Base-by-base conservation (phyloP, 2,797 vertebrate genomes). In the Glyptemys insculpta region DNA sequence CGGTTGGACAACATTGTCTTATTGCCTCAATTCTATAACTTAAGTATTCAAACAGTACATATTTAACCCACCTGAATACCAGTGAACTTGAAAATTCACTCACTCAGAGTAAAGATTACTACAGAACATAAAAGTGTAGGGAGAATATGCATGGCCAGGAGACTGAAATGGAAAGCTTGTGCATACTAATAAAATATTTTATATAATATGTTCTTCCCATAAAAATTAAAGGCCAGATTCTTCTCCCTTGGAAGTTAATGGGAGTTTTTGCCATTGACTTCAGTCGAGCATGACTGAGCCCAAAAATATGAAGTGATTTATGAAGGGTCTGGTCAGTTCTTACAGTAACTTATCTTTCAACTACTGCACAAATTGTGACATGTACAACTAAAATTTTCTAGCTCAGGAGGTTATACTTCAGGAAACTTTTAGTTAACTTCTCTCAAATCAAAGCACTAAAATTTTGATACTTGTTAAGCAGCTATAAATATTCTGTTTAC, bases 361-460 rank as follows among this genome's bases (percentile, higher is more conserved):
- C 31, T 19, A 47, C 27, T 79, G 0, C 0, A 87, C 23, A n/a
- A 34, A 50, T 1, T 50, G 76, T 81, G 68, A 19, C 1, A 0
- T 1, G 27, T 16, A 62, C 16, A 68, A 21, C 68, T 54, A 25
- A 19, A 79, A 52, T 79, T 1, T n/a, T 59, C 90, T 88, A 87
- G 83, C 49, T 7, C 2, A 11, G 4, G 50, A 27, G 54, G 53
- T n/a, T 27, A 11, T 1, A 90, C 11, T 34, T 37, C 76, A 14
- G 62, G 23, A 52, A 88, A 25, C 12, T 5, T 18, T 37, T 21
- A 37, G n/a, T 68, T 68, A 10, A n/a, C n/a, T 68, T 68, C 37
- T 37, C n/a, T 72, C n/a, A 37, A 65, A 65, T 65, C 34, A 37
- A 72, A 25, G 37, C 68, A 41, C 19, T 72, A 41, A 41, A 72